Percentiles rank a stretch among this genome's conserved stretches.
Evolutionary conservation across 2,888 invertebrate species (phyloP).

Genomic region (Cremastobaeus sp.): DNA sequence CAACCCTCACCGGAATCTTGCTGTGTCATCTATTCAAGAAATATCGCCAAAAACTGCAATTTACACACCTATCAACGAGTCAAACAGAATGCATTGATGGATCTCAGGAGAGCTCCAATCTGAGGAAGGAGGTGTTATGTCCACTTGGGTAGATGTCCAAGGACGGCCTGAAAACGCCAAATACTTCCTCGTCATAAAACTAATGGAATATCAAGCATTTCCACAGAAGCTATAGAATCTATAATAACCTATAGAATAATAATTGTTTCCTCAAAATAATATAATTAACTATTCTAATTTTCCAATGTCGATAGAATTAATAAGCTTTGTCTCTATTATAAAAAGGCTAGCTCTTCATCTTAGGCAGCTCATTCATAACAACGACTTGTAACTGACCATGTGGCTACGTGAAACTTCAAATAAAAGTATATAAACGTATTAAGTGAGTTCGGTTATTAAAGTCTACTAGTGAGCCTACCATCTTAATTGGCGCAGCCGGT

Average conservation of each 20-base stretch:
- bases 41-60: not conserved
- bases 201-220: not conserved
- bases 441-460: too few species aligned
- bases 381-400: not conserved
- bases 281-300: too few species aligned
- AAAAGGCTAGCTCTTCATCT: not conserved
- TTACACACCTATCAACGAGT: not conserved
- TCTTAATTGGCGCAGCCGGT: conserved; percentile 17
- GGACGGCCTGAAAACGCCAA: not conserved
- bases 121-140: conserved; percentile 12
- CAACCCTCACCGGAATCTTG: not conserved
- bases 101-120: conserved; percentile 13
- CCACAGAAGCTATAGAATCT: not conserved
- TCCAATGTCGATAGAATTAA: too few species aligned
- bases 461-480: too few species aligned
- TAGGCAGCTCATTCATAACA: not conserved
- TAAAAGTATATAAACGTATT: too few species aligned
- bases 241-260: not conserved
- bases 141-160: not conserved
- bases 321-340: not conserved
- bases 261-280: not conserved
- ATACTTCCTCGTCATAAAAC: not conserved
- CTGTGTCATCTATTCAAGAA: not conserved
- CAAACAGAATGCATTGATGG: not conserved
- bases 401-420: too few species aligned